These are phyloP conservation scores for Aspidiotus destructor DNA, from an alignment of 2,888 invertebrate species.

Conservation along the genomic window DNA sequence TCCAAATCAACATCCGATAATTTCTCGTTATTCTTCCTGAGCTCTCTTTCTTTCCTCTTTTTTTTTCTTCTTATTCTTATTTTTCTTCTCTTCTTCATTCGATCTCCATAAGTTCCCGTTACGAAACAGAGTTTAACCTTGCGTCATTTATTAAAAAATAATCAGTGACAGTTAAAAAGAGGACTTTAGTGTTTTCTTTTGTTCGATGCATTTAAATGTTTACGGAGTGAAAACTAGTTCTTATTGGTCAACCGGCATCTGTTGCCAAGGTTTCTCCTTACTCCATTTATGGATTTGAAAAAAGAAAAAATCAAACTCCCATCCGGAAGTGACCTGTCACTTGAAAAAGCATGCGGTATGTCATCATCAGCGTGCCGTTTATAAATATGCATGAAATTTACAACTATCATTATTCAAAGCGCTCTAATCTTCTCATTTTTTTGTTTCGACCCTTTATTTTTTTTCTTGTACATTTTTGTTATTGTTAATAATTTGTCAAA, in stretches of 20 bases:
- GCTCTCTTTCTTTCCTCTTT: neutral
- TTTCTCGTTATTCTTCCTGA: neutral
- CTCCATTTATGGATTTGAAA: constrained; percentile 24
- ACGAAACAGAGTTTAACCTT: neutral
- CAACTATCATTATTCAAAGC: constrained; percentile 23
- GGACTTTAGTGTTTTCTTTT: constrained; percentile 28
- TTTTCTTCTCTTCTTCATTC: neutral
- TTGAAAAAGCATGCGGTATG: constrained; percentile 16
- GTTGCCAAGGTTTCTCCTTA: constrained; percentile 25
- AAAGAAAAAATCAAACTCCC: constrained; percentile 24
- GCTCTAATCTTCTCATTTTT: neutral
- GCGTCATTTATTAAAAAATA: constrained; percentile 21
- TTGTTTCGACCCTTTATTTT: neutral
- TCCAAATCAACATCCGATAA: constrained; percentile 1
- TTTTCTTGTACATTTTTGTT: constrained; percentile 14
- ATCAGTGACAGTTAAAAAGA: constrained; percentile 30
- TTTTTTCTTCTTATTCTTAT: neutral
- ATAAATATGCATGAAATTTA: constrained; percentile 30
- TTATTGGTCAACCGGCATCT: constrained; percentile 30
- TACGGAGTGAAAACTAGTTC: constrained; percentile 26
- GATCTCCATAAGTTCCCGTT: neutral
- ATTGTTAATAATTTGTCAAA: constrained; percentile 24
- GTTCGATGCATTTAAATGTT: constrained; percentile 24
- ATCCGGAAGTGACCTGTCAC: constrained; percentile 31
- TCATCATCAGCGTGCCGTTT: constrained; percentile 6